These are phyloP conservation scores for Ptychochromis oligacanthus DNA, from an alignment of 2,113 vertebrate genomes.

Conservation along the genomic window DNA sequence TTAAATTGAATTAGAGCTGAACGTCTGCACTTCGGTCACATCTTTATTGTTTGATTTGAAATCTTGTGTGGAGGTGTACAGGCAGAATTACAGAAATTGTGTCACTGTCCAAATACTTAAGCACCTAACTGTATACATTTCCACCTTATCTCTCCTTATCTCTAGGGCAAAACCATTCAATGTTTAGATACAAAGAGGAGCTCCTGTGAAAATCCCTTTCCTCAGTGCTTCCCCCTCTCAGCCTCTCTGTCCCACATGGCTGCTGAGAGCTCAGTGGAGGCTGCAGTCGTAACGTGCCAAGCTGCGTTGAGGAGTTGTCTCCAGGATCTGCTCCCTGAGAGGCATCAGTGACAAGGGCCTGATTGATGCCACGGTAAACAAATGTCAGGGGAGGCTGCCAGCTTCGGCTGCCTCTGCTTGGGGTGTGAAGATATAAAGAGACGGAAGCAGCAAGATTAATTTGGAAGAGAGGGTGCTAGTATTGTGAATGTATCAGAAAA, in stretches of 20 bases:
- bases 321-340: slow-evolving; percentile 59
- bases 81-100: background rate
- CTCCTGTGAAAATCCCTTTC: slow-evolving; percentile 28
- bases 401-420: slow-evolving; percentile 45
- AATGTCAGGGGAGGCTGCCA: slow-evolving; percentile 71
- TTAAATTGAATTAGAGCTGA: too few species aligned
- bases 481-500: slow-evolving; percentile 22
- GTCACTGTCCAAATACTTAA: background rate
- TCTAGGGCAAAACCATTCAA: slow-evolving; percentile 55
- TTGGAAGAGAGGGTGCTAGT: slow-evolving; percentile 2
- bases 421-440: slow-evolving; percentile 29
- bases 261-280: slow-evolving; percentile 19
- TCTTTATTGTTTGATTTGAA: background rate
- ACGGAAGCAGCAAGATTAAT: slow-evolving; percentile 46
- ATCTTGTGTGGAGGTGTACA: background rate
- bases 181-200: slow-evolving; percentile 50
- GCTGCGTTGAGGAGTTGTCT: slow-evolving; percentile 41
- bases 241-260: slow-evolving; percentile 27
- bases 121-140: background rate
- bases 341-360: slow-evolving; percentile 59
- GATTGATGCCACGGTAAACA: slow-evolving; percentile 78
- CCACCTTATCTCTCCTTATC: slow-evolving; percentile 6
- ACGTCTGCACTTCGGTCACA: too few species aligned
- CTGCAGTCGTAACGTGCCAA: slow-evolving; percentile 21
- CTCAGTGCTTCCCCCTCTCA: background rate